Base-by-base conservation (phyloP, 2,113 vertebrate species). In the Dasyurus viverrinus region DNA sequence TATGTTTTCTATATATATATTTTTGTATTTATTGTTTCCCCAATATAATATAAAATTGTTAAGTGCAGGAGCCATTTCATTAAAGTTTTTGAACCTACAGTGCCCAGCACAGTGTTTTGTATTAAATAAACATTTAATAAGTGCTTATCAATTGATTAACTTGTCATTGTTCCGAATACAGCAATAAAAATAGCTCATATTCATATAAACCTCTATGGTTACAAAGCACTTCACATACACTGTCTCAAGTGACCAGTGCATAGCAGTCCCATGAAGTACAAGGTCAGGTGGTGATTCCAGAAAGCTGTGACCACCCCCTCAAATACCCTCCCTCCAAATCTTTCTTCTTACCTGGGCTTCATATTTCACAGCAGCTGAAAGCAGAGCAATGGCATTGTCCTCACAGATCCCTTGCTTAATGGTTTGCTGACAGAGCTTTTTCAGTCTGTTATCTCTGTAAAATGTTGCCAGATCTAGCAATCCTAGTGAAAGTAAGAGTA, bases 351-450 rank as follows among this genome's bases (percentile, higher is more conserved):
- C 99, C 99, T 99, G 99, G 42, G 99, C 99, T 54, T 99, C 99
- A 0, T 99, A 99, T 93, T 99, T 99, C 98, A 99, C 99, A 0
- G 99, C 99, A 0, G 99, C 99, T 0, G 99, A 99, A 10, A 99
- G 99, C 94, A 99, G 99, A 25, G 99, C 99, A n/a, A 99, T 99
- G 93, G 99, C 99, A 27, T 99, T 99, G 96, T 99, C 99, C 96
- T 99, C 99, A n/a, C 99, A 99, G 97, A 99, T 99, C 19, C 99
- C 99, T 97, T 99, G 99, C 98, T 99, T 99, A 97, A 99, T 99
- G 0, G 99, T 99, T 96, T 99, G 99, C 97, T 99, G 99, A 97
- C 99, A 99, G 96, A 99, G 98, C 93, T 99, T 99, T 98, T 99
- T 99, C 97, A 99, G 97, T 92, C 99, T 98, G 47, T 98, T 99